These are phyloP conservation scores for Tinamus major DNA, from an alignment of 2,797 vertebrate species.

Conservation along the genomic window DNA sequence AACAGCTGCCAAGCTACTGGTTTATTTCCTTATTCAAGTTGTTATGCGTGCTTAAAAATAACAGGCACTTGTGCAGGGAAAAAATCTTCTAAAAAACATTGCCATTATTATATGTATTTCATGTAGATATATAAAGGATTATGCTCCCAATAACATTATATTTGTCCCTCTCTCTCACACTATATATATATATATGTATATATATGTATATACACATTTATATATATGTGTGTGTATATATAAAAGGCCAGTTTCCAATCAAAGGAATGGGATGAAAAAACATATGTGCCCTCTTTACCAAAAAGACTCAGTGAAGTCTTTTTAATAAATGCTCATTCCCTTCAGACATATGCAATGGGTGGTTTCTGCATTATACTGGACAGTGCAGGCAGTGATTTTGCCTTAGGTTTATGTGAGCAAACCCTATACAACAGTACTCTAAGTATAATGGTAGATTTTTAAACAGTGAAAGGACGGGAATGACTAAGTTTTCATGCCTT, in stretches of 20 bases:
- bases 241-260: neutral
- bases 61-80: neutral
- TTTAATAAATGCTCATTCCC: neutral
- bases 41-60: neutral
- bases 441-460: neutral
- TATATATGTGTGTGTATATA: too few relatives aligned
- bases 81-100: neutral
- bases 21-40: neutral
- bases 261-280: neutral
- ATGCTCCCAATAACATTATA: neutral
- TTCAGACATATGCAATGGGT: neutral
- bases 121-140: neutral
- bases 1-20: neutral
- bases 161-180: too few relatives aligned
- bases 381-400: neutral
- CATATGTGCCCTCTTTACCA: too few relatives aligned
- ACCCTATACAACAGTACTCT: neutral
- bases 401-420: neutral
- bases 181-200: too few relatives aligned
- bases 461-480: neutral
- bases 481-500: neutral
- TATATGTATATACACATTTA: too few relatives aligned
- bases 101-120: neutral
- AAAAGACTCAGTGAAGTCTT: neutral
- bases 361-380: neutral